Evolutionary conservation across 1,140 invertebrate genomes (phyloP), one percentile per base, ranked within the genome.

Genomic region (Drosophila guanche): DNA sequence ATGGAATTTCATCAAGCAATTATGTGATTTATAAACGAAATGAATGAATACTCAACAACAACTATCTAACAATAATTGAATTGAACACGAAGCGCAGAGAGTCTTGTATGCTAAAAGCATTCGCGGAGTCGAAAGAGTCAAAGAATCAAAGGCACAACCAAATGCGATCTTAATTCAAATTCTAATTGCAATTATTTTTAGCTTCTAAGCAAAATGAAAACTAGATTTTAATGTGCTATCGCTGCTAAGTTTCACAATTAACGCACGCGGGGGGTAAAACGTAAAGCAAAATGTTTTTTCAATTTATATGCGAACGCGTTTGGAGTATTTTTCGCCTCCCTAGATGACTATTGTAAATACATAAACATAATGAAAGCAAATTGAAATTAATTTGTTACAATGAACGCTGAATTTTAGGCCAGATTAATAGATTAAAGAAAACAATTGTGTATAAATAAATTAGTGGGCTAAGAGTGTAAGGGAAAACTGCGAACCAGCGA

Each of bases 1-100:
- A 88, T 89, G 79, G 78, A 88, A 88, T 89, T 83, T 83, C 83
- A 89, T 88, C 83, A 88, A 88, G 83, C 83, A 88, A 88, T 88
- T 88, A 88, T 88, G 83, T 88, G 83, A 88, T 88, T 88, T 83
- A 79, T 76, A 83, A 88, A 81, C 33, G 33, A 27, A 33, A 37
- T 20, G 16, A 20, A 20, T 71, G 73, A 86, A 86, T 79, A 88
- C 70, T 89, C 69, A 83, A 86, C 69, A 83, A 86, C 76, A 84
- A 86, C 77, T 86, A 81, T 63, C 79, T 78, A 83, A 88, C 83
- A 88, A 86, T 83, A 88, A 86, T 79, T 86, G 74, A 81, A 20
- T 20, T 83, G 83, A 61, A 70, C 62, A 45, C 46, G 16, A 65
- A 71, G 16, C 16, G 16, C 16, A 45, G 51, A 23, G 62, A 65